A percentile compares a stretch with the other conserved stretches of the same genome.
phyloP scores from a whole-genome alignment of 2,113 vertebrate genomes.

The Paracanthobrama guichenoti region DNA sequence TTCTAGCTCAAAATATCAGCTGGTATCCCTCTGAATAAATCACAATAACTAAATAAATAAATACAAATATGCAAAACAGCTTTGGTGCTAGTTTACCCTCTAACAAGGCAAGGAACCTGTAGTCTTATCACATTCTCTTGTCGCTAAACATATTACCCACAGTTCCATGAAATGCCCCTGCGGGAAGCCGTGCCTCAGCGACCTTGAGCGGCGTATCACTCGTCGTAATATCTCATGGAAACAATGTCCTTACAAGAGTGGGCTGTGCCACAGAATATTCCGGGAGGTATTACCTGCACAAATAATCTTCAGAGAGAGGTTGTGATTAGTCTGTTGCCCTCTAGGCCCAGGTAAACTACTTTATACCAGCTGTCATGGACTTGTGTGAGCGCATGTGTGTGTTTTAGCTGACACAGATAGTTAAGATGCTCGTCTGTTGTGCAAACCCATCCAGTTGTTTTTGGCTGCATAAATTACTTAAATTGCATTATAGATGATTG shows the following conservation, averaged over 20 bases:
- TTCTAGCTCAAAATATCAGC: neutral
- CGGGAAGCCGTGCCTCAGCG: neutral
- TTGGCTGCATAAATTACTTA: neutral
- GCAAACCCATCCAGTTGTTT: neutral
- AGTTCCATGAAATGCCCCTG: conserved; percentile 25
- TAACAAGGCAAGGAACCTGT: conserved; percentile 31
- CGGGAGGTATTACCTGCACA: neutral
- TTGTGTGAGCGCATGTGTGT: neutral
- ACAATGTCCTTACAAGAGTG: conserved; percentile 9
- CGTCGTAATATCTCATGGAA: conserved; percentile 23
- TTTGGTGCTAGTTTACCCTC: conserved; percentile 9
- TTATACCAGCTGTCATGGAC: conserved; percentile 2
- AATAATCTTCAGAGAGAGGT: conserved; percentile 6
- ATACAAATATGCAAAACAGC: conserved; percentile 2
- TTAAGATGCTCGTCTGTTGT: neutral
- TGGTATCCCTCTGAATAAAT: neutral
- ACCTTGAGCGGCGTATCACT: conserved; percentile 36
- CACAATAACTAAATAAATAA: neutral
- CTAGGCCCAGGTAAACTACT: conserved; percentile 5
- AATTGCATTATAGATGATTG: neutral
- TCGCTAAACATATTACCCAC: conserved; percentile 43
- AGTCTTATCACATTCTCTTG: conserved; percentile 21
- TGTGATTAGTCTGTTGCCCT: conserved; percentile 17
- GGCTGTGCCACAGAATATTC: neutral
- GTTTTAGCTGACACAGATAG: neutral